Conservation (phyloP, 1,140 invertebrate species). For the Panagrolaimus sp. region DNA sequence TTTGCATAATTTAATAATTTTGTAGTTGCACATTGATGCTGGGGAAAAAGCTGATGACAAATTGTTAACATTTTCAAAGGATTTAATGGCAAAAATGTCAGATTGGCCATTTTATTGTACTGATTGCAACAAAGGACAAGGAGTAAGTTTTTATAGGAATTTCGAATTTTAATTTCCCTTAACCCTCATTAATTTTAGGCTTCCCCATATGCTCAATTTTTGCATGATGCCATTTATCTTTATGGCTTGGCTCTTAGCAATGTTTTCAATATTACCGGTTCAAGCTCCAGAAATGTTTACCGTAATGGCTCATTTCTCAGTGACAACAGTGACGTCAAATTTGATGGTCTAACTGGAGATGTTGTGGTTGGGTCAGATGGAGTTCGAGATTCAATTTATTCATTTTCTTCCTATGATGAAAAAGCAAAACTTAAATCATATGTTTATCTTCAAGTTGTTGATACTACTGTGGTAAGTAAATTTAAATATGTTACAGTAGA, state of each 20-base stretch:
- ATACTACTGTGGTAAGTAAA: neutral
- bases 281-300: neutral
- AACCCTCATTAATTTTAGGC: neutral
- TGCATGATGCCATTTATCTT: conserved; percentile 14
- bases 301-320: neutral
- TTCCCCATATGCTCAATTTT: neutral
- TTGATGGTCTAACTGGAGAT: neutral
- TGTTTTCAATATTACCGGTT: neutral
- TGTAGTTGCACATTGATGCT: neutral
- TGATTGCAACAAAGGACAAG: conserved; percentile 11
- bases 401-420: neutral
- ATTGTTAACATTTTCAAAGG: neutral
- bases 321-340: neutral
- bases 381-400: conserved; percentile 2
- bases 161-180: neutral
- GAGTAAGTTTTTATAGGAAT: conserved; percentile 6
- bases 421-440: neutral
- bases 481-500: too few relatives aligned
- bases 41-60: neutral
- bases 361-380: neutral
- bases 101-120: conserved; percentile 19
- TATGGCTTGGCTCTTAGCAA: neutral
- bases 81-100: conserved; percentile 5
- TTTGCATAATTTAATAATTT: neutral
- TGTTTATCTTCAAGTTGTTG: neutral